phyloP scores from a whole-genome alignment of 1,140 invertebrate genomes.

The Neodiprion lecontei region DNA sequence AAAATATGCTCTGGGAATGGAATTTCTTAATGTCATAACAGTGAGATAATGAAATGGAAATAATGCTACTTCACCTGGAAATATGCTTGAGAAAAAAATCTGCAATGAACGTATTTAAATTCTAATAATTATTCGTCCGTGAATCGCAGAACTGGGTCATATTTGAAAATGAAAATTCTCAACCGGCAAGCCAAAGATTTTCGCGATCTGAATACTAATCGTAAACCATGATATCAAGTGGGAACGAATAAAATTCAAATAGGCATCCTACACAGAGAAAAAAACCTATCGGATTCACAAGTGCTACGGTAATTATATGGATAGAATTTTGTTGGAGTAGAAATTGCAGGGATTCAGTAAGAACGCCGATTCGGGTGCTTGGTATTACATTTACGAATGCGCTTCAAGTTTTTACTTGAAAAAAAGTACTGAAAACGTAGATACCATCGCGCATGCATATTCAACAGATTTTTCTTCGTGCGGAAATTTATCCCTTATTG shows the following conservation, averaged over 20 bases:
- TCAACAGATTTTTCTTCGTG: too few relatives aligned
- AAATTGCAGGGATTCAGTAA: too few relatives aligned
- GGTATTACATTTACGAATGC: too few relatives aligned
- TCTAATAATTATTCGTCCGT: background rate
- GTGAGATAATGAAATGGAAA: background rate
- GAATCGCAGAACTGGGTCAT: background rate
- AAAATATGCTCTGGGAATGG: too few relatives aligned
- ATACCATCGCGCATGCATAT: too few relatives aligned
- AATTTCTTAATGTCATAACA: background rate
- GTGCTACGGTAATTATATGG: too few relatives aligned
- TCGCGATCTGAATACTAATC: background rate
- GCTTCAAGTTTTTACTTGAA: too few relatives aligned
- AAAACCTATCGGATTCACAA: too few relatives aligned
- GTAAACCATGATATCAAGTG: background rate
- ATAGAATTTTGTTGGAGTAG: too few relatives aligned
- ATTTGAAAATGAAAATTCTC: constrained; percentile 6
- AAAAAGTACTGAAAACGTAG: too few relatives aligned
- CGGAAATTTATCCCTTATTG: too few relatives aligned
- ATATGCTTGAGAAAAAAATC: background rate
- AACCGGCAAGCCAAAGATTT: background rate
- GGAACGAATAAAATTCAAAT: background rate
- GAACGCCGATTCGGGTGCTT: too few relatives aligned
- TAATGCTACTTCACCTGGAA: background rate
- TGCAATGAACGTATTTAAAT: background rate
- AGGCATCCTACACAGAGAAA: background rate